These are phyloP conservation scores for Lottia scabra DNA, from an alignment of 2,888 invertebrate species.

Conservation along the genomic window DNA sequence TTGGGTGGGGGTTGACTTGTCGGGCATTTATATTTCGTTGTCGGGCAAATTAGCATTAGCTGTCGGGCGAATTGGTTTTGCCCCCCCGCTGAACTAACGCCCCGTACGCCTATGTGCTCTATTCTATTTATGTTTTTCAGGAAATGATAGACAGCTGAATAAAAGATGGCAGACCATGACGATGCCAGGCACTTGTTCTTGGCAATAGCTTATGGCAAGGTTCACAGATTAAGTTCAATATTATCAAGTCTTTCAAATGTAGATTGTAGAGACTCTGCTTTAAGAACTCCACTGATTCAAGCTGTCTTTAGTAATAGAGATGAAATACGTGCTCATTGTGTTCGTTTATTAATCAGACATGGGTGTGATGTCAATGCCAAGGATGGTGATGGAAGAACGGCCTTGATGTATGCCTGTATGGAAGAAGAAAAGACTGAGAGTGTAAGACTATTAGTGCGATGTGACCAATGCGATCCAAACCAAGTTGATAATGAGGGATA, in stretches of 20 bases:
- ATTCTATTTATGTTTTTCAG: too few species aligned
- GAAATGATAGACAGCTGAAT: not conserved
- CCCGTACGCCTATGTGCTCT: too few species aligned
- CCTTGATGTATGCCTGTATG: constrained; percentile 55
- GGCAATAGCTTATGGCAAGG: constrained; percentile 29
- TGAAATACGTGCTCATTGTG: constrained; percentile 48
- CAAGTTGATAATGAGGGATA: constrained; percentile 43
- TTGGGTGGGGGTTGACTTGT: too few species aligned
- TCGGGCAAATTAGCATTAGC: too few species aligned
- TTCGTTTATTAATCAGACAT: constrained; percentile 46
- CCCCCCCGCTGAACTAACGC: too few species aligned
- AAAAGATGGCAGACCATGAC: not conserved
- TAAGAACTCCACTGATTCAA: constrained; percentile 49
- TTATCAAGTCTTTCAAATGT: constrained; percentile 24
- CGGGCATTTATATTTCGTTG: too few species aligned
- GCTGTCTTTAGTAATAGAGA: constrained; percentile 47
- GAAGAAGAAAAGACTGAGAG: constrained; percentile 46
- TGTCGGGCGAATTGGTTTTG: too few species aligned
- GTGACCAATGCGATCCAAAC: constrained; percentile 48
- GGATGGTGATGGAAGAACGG: constrained; percentile 47
- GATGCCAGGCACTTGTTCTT: constrained; percentile 28
- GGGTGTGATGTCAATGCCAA: constrained; percentile 51
- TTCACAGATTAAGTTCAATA: constrained; percentile 28
- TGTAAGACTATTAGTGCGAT: constrained; percentile 42
- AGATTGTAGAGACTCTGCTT: constrained; percentile 33